phyloP scores from a whole-genome alignment of 1,140 invertebrate genomes.

The Epicauta chinensis region DNA sequence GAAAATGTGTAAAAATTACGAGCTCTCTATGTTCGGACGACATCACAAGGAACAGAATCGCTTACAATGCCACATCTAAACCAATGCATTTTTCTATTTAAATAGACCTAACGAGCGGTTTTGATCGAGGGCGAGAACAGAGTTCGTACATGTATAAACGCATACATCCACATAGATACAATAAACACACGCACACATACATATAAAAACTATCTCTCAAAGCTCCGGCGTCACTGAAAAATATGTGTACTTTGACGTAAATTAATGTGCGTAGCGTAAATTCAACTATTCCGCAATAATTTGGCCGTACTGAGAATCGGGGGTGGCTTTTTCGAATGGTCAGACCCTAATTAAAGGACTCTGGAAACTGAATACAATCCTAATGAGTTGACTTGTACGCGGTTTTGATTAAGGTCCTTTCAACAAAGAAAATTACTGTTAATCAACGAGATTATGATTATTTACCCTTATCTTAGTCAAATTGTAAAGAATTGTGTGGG shows the following conservation, averaged over 20 bases:
- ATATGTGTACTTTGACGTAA: conserved; percentile 44
- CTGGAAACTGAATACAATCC: conserved; percentile 8
- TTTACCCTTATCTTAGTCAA: too few species aligned
- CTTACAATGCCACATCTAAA: conserved; percentile 18
- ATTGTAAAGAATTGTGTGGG: too few species aligned
- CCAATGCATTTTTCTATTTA: conserved; percentile 39
- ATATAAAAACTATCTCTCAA: conserved; percentile 44
- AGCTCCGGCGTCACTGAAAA: conserved; percentile 40
- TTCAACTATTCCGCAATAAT: conserved; percentile 43
- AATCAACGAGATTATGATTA: neutral
- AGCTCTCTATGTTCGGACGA: conserved; percentile 27
- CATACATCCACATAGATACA: neutral
- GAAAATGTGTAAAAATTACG: conserved; percentile 33
- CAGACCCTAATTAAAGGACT: conserved; percentile 32
- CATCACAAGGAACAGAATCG: conserved; percentile 36
- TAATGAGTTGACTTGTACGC: conserved; percentile 36
- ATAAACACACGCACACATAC: conserved; percentile 19
- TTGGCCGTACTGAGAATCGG: conserved; percentile 38
- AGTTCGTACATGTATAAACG: neutral
- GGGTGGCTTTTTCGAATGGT: conserved; percentile 2
- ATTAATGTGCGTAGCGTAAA: conserved; percentile 44
- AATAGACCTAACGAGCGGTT: conserved; percentile 31
- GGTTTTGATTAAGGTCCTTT: conserved; percentile 19
- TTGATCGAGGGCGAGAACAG: conserved; percentile 16
- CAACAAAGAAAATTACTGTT: neutral